phyloP scores from a whole-genome alignment of 2,113 vertebrate species.

The Lanius ludovicianus region DNA sequence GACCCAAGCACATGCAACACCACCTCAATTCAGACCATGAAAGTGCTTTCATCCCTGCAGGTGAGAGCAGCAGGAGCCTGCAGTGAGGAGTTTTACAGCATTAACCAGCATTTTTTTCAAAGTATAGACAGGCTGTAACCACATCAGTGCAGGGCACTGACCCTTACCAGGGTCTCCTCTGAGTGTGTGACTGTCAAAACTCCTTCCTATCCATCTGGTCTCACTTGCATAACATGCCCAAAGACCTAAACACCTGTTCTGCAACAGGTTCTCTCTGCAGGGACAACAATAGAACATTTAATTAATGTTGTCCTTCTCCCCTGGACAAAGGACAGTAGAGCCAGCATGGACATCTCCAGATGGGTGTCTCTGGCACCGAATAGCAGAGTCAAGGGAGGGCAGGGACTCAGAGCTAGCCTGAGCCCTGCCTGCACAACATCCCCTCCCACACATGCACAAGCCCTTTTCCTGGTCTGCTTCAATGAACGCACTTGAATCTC shows the following conservation, averaged over 20 bases:
- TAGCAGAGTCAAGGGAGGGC: neutral
- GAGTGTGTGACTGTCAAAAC: neutral
- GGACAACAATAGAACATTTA: neutral
- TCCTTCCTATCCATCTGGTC: neutral
- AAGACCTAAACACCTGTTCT: neutral
- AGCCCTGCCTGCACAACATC: neutral
- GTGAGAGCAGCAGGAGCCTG: neutral
- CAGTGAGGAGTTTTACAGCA: neutral
- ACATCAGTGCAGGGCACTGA: neutral
- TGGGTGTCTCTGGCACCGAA: neutral
- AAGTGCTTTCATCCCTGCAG: neutral
- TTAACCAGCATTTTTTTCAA: neutral
- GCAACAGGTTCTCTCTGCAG: neutral
- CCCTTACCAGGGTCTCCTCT: neutral
- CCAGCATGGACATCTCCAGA: neutral
- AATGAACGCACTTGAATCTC: neutral
- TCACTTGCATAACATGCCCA: neutral
- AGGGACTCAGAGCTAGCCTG: neutral
- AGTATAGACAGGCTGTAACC: neutral
- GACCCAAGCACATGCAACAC: accelerated
- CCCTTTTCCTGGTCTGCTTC: neutral
- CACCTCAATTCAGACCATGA: accelerated
- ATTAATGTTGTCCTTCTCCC: neutral
- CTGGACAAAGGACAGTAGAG: neutral
- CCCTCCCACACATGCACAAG: neutral